Conservation (phyloP, 2,888 invertebrate genomes). For the Alloplasta piceator region DNA sequence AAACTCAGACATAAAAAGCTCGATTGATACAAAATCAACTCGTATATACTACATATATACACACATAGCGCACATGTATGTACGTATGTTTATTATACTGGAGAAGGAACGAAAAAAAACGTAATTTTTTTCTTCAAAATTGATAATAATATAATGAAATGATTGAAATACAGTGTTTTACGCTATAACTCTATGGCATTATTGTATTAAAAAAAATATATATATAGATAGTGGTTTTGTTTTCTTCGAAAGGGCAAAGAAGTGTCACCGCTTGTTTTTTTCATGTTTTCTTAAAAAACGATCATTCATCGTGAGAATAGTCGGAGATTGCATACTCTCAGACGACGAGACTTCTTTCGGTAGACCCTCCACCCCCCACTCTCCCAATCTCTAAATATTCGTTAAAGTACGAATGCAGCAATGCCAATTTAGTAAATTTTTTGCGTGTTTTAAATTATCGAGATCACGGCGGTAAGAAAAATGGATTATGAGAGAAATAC, state of each 20-base stretch:
- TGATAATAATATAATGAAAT: conserved; percentile 66
- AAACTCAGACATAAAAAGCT: conserved; percentile 74
- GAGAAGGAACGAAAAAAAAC: conserved; percentile 64
- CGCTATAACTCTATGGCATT: conserved; percentile 72
- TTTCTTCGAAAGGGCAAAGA: conserved; percentile 68
- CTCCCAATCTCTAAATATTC: conserved; percentile 30
- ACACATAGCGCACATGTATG: conserved; percentile 9
- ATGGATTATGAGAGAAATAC: conserved; percentile 70
- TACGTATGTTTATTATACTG: conserved; percentile 54
- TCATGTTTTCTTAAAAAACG: conserved; percentile 5
- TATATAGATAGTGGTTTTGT: conserved; percentile 54
- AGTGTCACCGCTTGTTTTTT: conserved; percentile 65
- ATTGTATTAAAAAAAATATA: conserved; percentile 57
- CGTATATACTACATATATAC: conserved; percentile 39
- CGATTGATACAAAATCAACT: conserved; percentile 71
- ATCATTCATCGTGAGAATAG: background rate
- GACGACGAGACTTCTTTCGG: conserved; percentile 69
- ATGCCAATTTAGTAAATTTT: conserved; percentile 68
- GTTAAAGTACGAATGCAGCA: conserved; percentile 67
- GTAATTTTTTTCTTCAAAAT: conserved; percentile 65
- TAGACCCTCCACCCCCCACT: conserved; percentile 68
- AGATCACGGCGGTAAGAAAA: conserved; percentile 68
- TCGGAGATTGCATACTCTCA: conserved; percentile 15
- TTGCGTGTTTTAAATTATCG: conserved; percentile 51
- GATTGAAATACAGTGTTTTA: conserved; percentile 68